Conservation (phyloP, 2,113 vertebrate species). For the Pycnonotus jocosus region DNA sequence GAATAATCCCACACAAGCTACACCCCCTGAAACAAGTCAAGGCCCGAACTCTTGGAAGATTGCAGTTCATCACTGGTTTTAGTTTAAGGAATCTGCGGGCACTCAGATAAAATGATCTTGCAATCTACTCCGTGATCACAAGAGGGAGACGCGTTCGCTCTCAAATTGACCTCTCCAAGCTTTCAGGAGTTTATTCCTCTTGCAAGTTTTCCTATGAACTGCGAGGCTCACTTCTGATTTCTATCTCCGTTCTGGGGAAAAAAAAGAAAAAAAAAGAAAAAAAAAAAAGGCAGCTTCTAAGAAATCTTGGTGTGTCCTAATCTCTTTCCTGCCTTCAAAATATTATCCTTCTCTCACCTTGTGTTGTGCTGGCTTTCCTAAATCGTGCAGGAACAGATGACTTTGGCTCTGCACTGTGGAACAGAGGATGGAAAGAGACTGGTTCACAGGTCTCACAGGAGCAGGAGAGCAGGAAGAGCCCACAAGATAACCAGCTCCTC, state of each 20-base stretch:
- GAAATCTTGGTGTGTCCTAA: not conserved
- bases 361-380: not conserved
- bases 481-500: not conserved
- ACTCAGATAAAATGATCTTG: not conserved
- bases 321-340: not conserved
- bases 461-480: not conserved
- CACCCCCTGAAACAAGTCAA: fast-evolving
- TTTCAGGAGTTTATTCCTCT: not conserved
- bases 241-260: not conserved
- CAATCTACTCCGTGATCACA: not conserved
- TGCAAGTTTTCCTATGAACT: not conserved
- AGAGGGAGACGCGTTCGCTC: not conserved
- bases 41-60: not conserved
- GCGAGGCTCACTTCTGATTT: not conserved
- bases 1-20: not conserved
- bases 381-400: not conserved
- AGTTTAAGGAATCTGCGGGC: not conserved
- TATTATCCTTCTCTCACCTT: not conserved
- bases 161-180: not conserved
- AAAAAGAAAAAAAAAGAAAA: too few relatives aligned
- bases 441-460: not conserved
- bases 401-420: not conserved
- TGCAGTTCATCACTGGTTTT: not conserved
- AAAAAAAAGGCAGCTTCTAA: not conserved
- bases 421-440: not conserved